These are phyloP conservation scores for Acrocephalus kingi DNA, from an alignment of 2,113 vertebrate species.

Conservation along the genomic window DNA sequence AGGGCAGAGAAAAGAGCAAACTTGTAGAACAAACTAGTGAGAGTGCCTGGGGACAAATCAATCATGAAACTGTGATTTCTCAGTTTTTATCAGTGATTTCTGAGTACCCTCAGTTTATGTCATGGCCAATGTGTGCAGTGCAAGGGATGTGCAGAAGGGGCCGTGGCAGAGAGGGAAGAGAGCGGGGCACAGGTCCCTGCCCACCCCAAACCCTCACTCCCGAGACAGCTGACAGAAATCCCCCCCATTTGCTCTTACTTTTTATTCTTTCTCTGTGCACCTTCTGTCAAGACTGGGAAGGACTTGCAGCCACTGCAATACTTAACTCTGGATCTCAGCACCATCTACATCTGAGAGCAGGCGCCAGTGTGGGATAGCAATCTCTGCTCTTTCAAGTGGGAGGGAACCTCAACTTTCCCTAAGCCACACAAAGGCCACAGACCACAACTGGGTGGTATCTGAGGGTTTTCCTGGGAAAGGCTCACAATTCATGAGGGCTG, in stretches of 20 bases:
- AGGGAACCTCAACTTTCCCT: neutral
- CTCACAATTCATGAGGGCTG: fast-evolving
- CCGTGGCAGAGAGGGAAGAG: neutral
- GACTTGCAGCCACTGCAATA: neutral
- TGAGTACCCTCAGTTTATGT: neutral
- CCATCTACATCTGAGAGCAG: neutral
- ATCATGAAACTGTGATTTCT: neutral
- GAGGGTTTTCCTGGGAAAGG: neutral
- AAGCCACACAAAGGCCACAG: neutral
- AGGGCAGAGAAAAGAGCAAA: neutral
- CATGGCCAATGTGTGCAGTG: neutral
- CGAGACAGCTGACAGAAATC: fast-evolving
- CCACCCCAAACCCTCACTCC: neutral
- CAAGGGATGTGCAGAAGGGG: neutral
- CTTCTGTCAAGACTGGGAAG: neutral
- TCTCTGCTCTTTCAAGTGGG: neutral
- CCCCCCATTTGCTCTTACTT: neutral
- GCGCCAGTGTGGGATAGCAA: fast-evolving
- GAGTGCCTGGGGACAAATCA: neutral
- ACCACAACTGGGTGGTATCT: neutral
- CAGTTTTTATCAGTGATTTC: no score
- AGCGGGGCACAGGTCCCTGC: neutral
- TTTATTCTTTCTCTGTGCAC: neutral
- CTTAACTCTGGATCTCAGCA: neutral
- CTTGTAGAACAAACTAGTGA: neutral